phyloP scores from a whole-genome alignment of 2,797 vertebrate species.

The Xiphorhynchus erythropygius region DNA sequence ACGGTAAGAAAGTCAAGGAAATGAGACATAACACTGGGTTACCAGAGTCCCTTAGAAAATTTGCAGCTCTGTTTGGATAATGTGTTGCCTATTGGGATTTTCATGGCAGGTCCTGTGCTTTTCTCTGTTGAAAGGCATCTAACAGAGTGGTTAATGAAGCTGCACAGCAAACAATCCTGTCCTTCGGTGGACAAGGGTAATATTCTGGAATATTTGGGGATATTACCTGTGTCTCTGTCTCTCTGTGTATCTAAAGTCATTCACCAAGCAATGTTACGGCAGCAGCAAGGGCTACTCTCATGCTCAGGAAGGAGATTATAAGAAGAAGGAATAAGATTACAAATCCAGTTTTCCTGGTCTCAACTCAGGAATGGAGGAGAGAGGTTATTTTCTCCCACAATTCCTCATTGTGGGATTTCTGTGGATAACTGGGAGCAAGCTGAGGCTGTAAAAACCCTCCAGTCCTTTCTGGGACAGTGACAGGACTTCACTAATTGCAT shows the following conservation, averaged over 20 bases:
- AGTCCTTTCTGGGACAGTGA: neutral
- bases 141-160: neutral
- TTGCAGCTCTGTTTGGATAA: neutral
- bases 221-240: neutral
- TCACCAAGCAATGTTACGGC: neutral
- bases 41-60: neutral
- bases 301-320: neutral
- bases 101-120: neutral
- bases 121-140: neutral
- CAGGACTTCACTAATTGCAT: fast-evolving
- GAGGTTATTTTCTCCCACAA: neutral
- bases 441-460: neutral
- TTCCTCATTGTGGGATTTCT: neutral
- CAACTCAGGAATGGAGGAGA: neutral
- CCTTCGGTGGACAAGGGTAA: neutral
- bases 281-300: neutral
- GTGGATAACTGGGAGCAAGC: neutral
- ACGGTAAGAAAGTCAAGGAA: neutral
- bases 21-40: neutral
- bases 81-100: neutral
- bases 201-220: neutral
- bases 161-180: neutral
- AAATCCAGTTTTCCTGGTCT: neutral
- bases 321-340: neutral
- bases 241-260: neutral